Evolutionary conservation across 1,140 invertebrate genomes (phyloP), one percentile per base, ranked within the genome.

Genomic region (Whitmania pigra): DNA sequence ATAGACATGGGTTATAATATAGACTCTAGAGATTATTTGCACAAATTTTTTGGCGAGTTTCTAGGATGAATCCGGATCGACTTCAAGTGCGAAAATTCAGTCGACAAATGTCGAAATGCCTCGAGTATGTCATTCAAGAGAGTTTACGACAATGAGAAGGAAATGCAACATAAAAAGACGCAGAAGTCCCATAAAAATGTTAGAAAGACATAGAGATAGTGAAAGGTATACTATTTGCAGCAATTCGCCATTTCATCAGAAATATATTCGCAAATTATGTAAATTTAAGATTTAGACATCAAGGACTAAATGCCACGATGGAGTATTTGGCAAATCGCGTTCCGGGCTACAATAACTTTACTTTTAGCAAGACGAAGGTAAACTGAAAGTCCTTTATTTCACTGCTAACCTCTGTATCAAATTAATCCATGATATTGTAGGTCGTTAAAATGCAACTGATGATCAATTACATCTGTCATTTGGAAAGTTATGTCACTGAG

Each of bases 201-300:
- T 63, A 31, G 57, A 63, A 63, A 63, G 29, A 63, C 57, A 63
- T 63, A 22, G 57, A 63, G 57, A 22, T 25, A 63, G 29, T 7
- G 57, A 63, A 63, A 22, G 57, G 57, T 63, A n/a, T 15, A 11
- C 9, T 7, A 31, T 63, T 63, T 27, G 55, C 27, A 9, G 9
- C 17, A 9, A 9, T 60, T 25, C 57, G 7, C 29, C 57, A 31
- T 18, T 63, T 63, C 54, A n/a, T 57, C 57, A 13, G 22, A 63
- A 63, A 15, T 63, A 63, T 25, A 9, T 7, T 63, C 18, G 9
- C 0, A 0, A n/a, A 63, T 63, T 63, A 25, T 11, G 11, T 25
- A 9, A 63, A 63, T 25, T 63, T 63, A 63, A 49, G 57, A 31
- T 63, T 63, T 31, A 63, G 57, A n/a, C 57, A 63, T 31, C 57